Evolutionary conservation across 2,888 invertebrate genomes (phyloP), one percentile per base, ranked within the genome.

Genomic region (Dolichopus griseipennis): DNA sequence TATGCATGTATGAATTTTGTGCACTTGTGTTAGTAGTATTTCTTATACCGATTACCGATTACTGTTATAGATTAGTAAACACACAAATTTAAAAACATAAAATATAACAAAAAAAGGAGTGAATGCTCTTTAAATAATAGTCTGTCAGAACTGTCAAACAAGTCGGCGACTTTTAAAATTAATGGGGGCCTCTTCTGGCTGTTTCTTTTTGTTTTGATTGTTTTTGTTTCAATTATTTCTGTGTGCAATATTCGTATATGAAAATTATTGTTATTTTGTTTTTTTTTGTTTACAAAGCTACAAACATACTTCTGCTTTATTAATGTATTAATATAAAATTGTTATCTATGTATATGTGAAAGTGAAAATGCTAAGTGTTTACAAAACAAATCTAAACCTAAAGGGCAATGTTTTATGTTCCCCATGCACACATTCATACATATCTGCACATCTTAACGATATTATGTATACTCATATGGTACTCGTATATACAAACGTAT

Each of bases 101-200:
- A 18, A n/a, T 3, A 6, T 6, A 52, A 52, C 52, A 52, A 52
- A 52, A 18, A 52, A 52, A 52, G 15, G 6, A 52, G 15, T 15
- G 41, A 41, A 41, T 15, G 15, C 18, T 79, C 79, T 80, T 79
- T 80, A 80, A 81, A 80, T 80, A 80, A 80, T 80, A 78, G 80
- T 80, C 81, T 80, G 80, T 80, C 80, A 80, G 80, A 80, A 80
- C 80, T 80, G 80, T 80, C 80, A 81, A 80, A 80, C 78, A 80
- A 80, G 79, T 79, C 79, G 80, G 78, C 79, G 74, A 77, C 69
- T 66, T 74, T 76, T 79, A 79, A 79, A 80, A 80, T 80, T 80
- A 80, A 80, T 80, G 80, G 79, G 71, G 73, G 71, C 72, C 70
- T 72, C 72, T 73, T 72, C 71, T 70, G 72, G 71, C 69, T 74